These are phyloP conservation scores for Pocota personata DNA, from an alignment of 2,888 invertebrate species.

Conservation along the genomic window DNA sequence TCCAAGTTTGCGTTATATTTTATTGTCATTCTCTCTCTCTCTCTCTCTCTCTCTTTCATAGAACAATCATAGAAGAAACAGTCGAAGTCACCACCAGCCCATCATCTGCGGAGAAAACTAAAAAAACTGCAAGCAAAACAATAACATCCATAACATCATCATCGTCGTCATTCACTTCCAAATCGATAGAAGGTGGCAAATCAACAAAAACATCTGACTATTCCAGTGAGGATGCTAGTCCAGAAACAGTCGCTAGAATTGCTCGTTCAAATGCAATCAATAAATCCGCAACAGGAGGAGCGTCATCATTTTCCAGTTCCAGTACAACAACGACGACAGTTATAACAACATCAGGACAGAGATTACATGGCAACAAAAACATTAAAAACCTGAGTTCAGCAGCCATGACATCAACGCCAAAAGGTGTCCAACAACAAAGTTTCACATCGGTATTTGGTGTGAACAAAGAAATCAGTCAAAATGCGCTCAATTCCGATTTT, in stretches of 20 bases:
- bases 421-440: constrained; percentile 52
- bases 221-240: constrained; percentile 84
- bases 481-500: constrained; percentile 78
- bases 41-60: constrained; percentile 66
- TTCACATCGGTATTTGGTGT: constrained; percentile 33
- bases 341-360: constrained; percentile 75
- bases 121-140: constrained; percentile 62
- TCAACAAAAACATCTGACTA: constrained; percentile 84
- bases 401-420: constrained; percentile 63
- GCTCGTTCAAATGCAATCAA: constrained; percentile 37
- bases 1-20: no score
- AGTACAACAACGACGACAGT: constrained; percentile 73
- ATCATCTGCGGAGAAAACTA: constrained; percentile 73
- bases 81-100: constrained; percentile 77
- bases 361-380: constrained; percentile 63
- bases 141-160: constrained; percentile 72
- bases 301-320: constrained; percentile 36
- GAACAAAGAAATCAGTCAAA: constrained; percentile 79
- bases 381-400: constrained; percentile 40
- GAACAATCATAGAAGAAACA: constrained; percentile 81
- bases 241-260: constrained; percentile 75
- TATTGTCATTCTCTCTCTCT: no score
- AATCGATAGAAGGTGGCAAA: constrained; percentile 41
- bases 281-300: not conserved
- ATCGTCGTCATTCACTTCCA: constrained; percentile 61